These are phyloP conservation scores for Chelmon rostratus DNA, from an alignment of 2,797 vertebrate genomes.

Conservation along the genomic window DNA sequence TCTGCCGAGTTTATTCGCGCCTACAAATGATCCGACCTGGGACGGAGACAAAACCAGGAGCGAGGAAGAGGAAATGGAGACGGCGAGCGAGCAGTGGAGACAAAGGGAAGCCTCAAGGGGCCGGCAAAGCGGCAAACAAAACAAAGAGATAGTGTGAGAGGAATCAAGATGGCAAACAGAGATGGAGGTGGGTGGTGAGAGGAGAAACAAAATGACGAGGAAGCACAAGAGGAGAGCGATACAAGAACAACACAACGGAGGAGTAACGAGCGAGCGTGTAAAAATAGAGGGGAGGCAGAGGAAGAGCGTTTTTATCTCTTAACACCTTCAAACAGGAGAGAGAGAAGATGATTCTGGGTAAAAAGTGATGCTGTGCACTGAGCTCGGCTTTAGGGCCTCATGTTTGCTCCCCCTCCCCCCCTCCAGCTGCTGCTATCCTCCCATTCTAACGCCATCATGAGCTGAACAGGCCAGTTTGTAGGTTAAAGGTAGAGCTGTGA, in stretches of 20 bases:
- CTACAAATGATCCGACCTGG: slow-evolving; percentile 40
- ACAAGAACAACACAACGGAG: neutral
- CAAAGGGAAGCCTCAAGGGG: slow-evolving; percentile 22
- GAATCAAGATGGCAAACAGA: slow-evolving; percentile 50
- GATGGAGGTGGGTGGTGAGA: slow-evolving; percentile 15
- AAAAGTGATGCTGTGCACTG: neutral
- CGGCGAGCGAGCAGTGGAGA: neutral
- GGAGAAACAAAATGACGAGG: slow-evolving; percentile 9
- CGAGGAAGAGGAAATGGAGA: slow-evolving; percentile 5
- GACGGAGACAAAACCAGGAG: neutral
- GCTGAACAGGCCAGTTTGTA: too few species aligned
- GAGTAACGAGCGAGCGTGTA: neutral
- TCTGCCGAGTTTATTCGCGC: slow-evolving; percentile 1
- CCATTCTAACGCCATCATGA: too few species aligned
- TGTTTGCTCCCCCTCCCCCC: too few species aligned
- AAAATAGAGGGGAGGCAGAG: slow-evolving; percentile 21
- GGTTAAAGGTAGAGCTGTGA: too few species aligned
- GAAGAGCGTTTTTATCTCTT: slow-evolving; percentile 5
- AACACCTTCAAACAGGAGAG: neutral
- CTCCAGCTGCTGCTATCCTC: too few species aligned
- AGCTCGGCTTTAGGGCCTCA: too few species aligned
- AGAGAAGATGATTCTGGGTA: slow-evolving; percentile 20
- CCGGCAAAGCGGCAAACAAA: slow-evolving; percentile 45
- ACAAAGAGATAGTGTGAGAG: slow-evolving; percentile 20
- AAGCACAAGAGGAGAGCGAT: neutral